phyloP scores from a whole-genome alignment of 2,888 invertebrate species.

The Lomographa bimaculata region DNA sequence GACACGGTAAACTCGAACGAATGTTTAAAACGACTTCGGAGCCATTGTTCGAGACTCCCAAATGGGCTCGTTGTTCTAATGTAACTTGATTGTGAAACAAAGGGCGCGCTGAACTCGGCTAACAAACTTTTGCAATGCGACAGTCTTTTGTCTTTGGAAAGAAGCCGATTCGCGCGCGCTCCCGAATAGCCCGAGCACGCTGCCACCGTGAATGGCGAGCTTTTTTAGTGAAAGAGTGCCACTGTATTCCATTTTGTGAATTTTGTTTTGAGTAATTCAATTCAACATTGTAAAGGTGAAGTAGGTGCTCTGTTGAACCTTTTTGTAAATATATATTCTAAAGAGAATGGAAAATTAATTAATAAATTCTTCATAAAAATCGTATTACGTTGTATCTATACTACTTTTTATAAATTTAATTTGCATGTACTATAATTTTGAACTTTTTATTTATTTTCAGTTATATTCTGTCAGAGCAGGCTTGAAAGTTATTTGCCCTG shows the following conservation, averaged over 20 bases:
- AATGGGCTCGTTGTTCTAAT: conserved; percentile 58
- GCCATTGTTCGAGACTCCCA: conserved; percentile 57
- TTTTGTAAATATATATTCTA: no score
- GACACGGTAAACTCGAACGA: conserved; percentile 52
- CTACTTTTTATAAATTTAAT: no score
- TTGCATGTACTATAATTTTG: no score
- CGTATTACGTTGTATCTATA: no score
- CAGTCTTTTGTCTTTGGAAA: conserved; percentile 67
- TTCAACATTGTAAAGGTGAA: conserved; percentile 1
- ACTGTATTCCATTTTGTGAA: not conserved
- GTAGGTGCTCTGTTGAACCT: no score
- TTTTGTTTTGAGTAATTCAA: conserved; percentile 5
- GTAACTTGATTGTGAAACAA: conserved; percentile 73
- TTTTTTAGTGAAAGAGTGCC: conserved; percentile 12
- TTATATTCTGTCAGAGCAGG: no score
- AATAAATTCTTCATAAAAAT: no score
- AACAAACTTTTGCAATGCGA: conserved; percentile 61
- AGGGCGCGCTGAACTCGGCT: conserved; percentile 47
- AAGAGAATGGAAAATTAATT: no score
- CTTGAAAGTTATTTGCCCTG: no score
- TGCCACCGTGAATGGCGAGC: conserved; percentile 5
- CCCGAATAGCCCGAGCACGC: conserved; percentile 11
- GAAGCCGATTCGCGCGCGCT: conserved; percentile 52
- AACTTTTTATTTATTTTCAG: no score
- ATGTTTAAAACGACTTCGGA: conserved; percentile 63